Evolutionary conservation across 1,140 invertebrate genomes (phyloP), one percentile per base, ranked within the genome.

Genomic region (Drosophila repleta): DNA sequence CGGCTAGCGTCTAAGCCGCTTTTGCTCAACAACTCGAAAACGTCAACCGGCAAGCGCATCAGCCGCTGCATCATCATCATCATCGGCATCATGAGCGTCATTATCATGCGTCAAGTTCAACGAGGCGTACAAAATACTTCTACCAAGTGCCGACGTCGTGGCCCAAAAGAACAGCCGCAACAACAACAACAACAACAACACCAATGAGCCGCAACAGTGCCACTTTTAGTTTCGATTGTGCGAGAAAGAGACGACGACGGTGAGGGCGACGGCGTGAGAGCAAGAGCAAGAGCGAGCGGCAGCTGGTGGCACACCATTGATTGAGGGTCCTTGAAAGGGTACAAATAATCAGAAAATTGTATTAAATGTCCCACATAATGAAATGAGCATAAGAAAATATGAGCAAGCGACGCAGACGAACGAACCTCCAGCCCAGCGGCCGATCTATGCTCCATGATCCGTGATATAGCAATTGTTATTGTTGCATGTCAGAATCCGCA

Each of bases 291-390:
- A 70, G 70, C 57, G 56, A 49, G 55, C 64, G 35, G 48, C 69
- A 72, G 69, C 63, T 72, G 69, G 69, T 72, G 62, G 69, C 69
- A 67, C 55, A 67, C 32, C 55, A 72, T 81, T 89, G 84, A 89
- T 89, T 89, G 84, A 89, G 84, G 85, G 84, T 89, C 84, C 84
- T 89, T 89, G 60, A 85, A 90, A 89, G 80, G 85, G 85, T 85
- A 89, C 70, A 80, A 90, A 79, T 74, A 72, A 87, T 72, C 79
- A 83, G 72, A 85, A 87, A 85, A 78, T 80, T 80, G 41, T 84
- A 85, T 85, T 85, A 87, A 87, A 87, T 87, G 83, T 88, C 78
- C 83, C 82, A 87, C 83, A 87, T 82, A 75, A 75, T 69, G 71
- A 49, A 64, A 71, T 49, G 58, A 57, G 55, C 53, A 60, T 11